Conservation (phyloP, 2,888 invertebrate species). For the Eupithecia subfuscata region DNA sequence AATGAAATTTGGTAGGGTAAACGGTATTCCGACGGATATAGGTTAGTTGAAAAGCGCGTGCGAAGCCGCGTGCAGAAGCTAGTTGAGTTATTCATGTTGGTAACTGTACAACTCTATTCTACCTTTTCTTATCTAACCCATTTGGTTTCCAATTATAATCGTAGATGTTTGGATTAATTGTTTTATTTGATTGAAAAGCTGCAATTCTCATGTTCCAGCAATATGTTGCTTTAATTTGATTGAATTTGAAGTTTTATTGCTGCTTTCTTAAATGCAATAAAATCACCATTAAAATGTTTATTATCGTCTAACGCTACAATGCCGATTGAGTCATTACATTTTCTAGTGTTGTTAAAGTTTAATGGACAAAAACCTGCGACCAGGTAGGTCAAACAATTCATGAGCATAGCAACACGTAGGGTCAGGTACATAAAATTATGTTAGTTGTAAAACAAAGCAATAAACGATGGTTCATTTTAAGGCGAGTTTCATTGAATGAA, state of each 20-base stretch:
- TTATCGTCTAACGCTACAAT: conserved; percentile 21
- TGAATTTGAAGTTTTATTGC: conserved; percentile 23
- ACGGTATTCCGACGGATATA: no score
- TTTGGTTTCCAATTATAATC: conserved; percentile 9
- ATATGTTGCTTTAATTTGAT: conserved; percentile 16
- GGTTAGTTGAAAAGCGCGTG: no score
- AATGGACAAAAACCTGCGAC: conserved; percentile 8
- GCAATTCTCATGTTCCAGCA: conserved; percentile 11
- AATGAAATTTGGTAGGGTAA: no score
- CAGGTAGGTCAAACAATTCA: conserved; percentile 1
- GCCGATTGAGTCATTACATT: conserved; percentile 24
- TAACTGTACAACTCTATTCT: not conserved
- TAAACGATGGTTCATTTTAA: not conserved
- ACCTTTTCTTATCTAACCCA: not conserved
- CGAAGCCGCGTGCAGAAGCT: no score
- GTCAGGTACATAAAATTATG: not conserved
- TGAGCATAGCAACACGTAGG: not conserved
- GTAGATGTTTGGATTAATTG: conserved; percentile 1
- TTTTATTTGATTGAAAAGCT: conserved; percentile 9
- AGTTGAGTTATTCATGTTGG: not conserved
- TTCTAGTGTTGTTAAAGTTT: conserved; percentile 23
- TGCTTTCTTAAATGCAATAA: conserved; percentile 27
- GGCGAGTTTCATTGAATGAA: not conserved
- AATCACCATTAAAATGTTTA: conserved; percentile 29
- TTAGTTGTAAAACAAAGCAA: not conserved